Percentiles rank a stretch among this genome's conserved stretches.
phyloP scores from a whole-genome alignment of 2,113 vertebrate genomes.

The Brienomyrus brachyistius region DNA sequence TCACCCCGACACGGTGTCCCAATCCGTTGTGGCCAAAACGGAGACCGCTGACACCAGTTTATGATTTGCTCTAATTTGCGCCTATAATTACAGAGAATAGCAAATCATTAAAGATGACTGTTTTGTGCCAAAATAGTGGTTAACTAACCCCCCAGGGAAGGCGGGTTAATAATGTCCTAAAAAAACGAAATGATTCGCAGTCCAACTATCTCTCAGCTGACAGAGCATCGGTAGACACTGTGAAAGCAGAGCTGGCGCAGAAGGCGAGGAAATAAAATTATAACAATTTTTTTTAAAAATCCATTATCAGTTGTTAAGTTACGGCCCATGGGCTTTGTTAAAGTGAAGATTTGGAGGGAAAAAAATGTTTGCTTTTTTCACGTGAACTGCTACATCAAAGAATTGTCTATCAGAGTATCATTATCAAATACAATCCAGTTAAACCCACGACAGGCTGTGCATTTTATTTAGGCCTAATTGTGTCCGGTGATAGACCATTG shows the following conservation, averaged over 20 bases:
- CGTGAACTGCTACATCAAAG: neutral
- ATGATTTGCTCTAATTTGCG: slow-evolving; percentile 34
- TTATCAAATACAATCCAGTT: neutral
- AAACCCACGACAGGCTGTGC: neutral
- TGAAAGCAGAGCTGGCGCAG: neutral
- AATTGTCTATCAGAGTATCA: neutral
- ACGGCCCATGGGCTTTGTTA: neutral
- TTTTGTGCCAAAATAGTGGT: slow-evolving; percentile 8
- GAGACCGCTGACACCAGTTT: slow-evolving; percentile 72
- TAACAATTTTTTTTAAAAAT: neutral
- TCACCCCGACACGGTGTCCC: slow-evolving; percentile 50
- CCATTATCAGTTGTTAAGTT: neutral
- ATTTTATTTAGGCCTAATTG: neutral
- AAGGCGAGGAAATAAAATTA: neutral
- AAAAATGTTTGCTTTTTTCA: neutral
- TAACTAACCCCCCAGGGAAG: neutral
- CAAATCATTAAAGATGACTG: neutral
- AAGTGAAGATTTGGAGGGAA: neutral
- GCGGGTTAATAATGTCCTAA: neutral
- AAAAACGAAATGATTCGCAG: neutral
- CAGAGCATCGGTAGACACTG: slow-evolving; percentile 14
- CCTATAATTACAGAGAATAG: neutral
- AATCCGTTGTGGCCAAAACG: slow-evolving; percentile 47
- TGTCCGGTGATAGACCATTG: neutral
- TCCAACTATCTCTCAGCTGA: neutral